phyloP scores from a whole-genome alignment of 2,888 invertebrate genomes.

The Ramazzottius varieornatus region DNA sequence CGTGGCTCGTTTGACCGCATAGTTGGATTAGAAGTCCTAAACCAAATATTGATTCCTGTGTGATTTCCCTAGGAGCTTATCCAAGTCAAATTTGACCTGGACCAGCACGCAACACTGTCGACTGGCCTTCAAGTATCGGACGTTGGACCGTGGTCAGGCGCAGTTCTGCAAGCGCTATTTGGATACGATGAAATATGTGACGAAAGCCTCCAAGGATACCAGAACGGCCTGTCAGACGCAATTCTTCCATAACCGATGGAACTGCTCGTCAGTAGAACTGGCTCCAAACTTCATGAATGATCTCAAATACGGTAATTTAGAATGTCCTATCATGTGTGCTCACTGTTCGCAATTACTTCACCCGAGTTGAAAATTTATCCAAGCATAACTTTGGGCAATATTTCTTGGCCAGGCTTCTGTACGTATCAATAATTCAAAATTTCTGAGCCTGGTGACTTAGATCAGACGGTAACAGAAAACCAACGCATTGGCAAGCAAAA shows the following conservation, averaged over 20 bases:
- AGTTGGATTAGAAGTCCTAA: too few relatives aligned
- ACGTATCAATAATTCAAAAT: too few relatives aligned
- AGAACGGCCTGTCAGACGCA: conserved; percentile 37
- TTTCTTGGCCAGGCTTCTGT: too few relatives aligned
- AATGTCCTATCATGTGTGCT: too few relatives aligned
- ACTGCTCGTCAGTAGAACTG: conserved; percentile 44
- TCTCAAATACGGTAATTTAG: conserved; percentile 39
- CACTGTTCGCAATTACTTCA: too few relatives aligned
- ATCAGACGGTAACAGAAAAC: too few relatives aligned
- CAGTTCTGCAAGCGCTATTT: conserved; percentile 16
- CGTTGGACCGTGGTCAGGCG: conserved; percentile 13
- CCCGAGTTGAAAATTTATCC: too few relatives aligned
- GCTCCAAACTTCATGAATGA: conserved; percentile 49
- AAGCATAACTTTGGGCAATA: too few relatives aligned
- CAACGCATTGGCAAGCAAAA: too few relatives aligned
- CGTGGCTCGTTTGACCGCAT: too few relatives aligned
- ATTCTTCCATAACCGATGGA: conserved; percentile 49
- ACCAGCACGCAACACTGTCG: conserved; percentile 16
- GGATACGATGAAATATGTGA: conserved; percentile 39
- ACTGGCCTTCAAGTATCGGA: conserved; percentile 13
- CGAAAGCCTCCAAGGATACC: conserved; percentile 40
- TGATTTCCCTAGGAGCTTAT: conserved; percentile 18
- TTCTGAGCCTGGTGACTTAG: too few relatives aligned
- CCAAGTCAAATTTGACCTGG: conserved; percentile 17
- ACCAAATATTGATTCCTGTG: too few relatives aligned